Conservation (phyloP, 2,113 vertebrate species). For the Urocynchramus pylzowi region DNA sequence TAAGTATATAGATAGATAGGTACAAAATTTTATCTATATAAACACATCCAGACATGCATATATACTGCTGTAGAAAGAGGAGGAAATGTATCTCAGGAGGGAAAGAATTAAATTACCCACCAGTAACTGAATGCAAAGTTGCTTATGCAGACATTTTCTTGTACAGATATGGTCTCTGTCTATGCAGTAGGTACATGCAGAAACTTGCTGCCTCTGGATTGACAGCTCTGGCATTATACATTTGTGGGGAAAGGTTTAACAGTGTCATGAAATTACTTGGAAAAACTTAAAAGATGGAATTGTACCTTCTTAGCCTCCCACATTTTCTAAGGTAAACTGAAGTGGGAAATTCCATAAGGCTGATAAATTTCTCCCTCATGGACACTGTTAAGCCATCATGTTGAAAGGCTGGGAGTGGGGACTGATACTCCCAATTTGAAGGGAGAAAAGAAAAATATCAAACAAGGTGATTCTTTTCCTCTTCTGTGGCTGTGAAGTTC, state of each 20-base stretch:
- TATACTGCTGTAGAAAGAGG: not conserved
- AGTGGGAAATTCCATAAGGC: not conserved
- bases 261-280: constrained; percentile 34
- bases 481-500: not conserved
- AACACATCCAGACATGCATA: too few relatives aligned
- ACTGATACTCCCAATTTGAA: not conserved
- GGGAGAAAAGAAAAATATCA: not conserved
- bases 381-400: not conserved
- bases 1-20: too few relatives aligned
- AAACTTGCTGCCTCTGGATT: constrained; percentile 24
- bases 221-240: constrained; percentile 17
- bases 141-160: constrained; percentile 44
- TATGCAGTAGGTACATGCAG: constrained; percentile 35
- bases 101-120: constrained; percentile 32
- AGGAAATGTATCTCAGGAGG: not conserved
- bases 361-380: constrained; percentile 13
- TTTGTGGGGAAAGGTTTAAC: constrained; percentile 42
- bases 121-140: constrained; percentile 6
- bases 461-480: not conserved
- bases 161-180: constrained; percentile 52
- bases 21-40: not conserved
- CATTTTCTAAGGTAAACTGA: constrained; percentile 15
- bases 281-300: constrained; percentile 31
- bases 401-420: not conserved
- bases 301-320: not conserved